Percentiles rank a stretch among this genome's conserved stretches.
Conservation (phyloP, 1,140 invertebrate species). For the Drosophila repletoides region DNA sequence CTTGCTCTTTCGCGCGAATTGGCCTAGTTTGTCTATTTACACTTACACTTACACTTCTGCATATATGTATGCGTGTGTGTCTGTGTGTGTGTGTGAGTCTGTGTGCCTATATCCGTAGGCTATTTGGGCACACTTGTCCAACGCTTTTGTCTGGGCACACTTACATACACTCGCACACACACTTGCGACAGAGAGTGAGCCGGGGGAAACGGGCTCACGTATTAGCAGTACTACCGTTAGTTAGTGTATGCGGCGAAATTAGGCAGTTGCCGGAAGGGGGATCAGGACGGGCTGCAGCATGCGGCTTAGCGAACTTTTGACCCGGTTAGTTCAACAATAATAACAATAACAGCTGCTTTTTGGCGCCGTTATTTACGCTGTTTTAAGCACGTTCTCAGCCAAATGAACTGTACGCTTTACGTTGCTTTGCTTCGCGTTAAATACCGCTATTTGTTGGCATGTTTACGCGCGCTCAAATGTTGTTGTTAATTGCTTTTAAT, state of each 20-base stretch:
- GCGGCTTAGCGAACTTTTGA: slow-evolving; percentile 69
- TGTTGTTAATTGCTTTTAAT: too few relatives aligned
- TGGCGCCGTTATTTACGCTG: slow-evolving; percentile 21
- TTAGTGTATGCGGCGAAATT: slow-evolving; percentile 65
- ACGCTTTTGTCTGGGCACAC: slow-evolving; percentile 57
- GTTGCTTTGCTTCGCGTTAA: too few relatives aligned
- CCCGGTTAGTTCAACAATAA: slow-evolving; percentile 52
- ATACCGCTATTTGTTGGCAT: slow-evolving; percentile 27
- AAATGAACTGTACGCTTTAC: slow-evolving; percentile 29
- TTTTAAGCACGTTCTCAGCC: slow-evolving; percentile 13
- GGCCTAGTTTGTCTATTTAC: slow-evolving; percentile 69
- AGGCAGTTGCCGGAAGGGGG: slow-evolving; percentile 24
- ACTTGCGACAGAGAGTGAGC: slow-evolving; percentile 10
- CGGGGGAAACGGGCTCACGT: too few relatives aligned
- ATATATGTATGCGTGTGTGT: background rate
- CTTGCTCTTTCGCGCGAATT: slow-evolving; percentile 52
- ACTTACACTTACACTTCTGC: slow-evolving; percentile 1
- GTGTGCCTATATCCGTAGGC: slow-evolving; percentile 42
- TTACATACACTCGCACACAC: slow-evolving; percentile 10
- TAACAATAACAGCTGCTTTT: slow-evolving; percentile 61
- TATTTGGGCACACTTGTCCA: slow-evolving; percentile 58
- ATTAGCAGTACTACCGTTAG: slow-evolving; percentile 42
- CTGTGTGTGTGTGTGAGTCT: background rate
- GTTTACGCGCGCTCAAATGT: slow-evolving; percentile 8
- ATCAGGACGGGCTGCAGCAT: background rate